Conservation (phyloP, 2,113 vertebrate genomes). For the Callaeas wilsoni region DNA sequence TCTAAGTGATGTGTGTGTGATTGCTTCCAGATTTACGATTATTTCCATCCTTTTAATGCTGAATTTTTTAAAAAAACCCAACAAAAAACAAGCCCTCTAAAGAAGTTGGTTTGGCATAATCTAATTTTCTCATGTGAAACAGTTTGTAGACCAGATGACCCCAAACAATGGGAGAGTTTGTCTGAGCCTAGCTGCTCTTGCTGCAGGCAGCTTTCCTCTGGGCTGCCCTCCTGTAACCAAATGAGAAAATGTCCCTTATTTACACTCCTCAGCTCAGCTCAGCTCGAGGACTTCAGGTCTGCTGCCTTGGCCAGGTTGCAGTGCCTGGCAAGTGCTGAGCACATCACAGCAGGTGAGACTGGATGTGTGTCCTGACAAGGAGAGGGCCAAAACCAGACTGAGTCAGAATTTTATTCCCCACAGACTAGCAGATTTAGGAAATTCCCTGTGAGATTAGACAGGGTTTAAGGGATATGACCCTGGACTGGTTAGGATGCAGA, state of each 20-base stretch:
- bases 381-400: not conserved
- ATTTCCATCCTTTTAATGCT: conserved; percentile 35
- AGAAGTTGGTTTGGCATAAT: conserved; percentile 26
- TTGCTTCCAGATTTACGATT: conserved; percentile 60
- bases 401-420: not conserved
- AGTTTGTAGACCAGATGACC: conserved; percentile 54
- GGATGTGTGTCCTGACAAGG: not conserved
- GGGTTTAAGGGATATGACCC: not conserved
- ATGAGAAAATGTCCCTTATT: not conserved
- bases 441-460: not conserved
- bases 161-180: conserved; percentile 36
- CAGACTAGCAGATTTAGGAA: not conserved
- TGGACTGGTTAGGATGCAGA: not conserved
- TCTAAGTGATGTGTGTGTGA: conserved; percentile 49
- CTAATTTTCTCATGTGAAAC: conserved; percentile 64
- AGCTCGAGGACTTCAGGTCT: not conserved
- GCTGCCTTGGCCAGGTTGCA: not conserved
- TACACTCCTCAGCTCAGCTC: not conserved
- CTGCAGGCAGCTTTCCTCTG: not conserved
- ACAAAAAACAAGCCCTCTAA: not conserved
- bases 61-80: not conserved
- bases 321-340: not conserved
- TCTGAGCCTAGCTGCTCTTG: conserved; percentile 12
- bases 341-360: not conserved
- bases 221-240: not conserved